Conservation (phyloP, 2,888 invertebrate genomes). For the Cyaniris semiargus region DNA sequence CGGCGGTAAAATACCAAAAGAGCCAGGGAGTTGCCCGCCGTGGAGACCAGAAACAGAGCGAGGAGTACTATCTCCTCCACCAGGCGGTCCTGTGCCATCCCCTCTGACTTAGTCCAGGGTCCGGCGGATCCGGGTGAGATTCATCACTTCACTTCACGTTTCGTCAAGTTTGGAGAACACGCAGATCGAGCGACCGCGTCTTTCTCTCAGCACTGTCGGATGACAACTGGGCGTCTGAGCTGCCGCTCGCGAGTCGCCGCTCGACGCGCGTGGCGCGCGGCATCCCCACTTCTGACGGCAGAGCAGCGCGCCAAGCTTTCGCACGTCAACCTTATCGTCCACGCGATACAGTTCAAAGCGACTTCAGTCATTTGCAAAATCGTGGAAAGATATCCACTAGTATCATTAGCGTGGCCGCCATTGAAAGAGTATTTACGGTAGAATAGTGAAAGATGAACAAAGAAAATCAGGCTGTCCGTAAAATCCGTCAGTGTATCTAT, state of each 20-base stretch:
- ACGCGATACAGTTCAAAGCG: conserved; percentile 28
- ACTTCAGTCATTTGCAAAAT: neutral
- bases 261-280: conserved; percentile 50
- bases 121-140: conserved; percentile 65
- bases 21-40: conserved; percentile 86
- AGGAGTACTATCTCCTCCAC: conserved; percentile 76
- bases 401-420: neutral
- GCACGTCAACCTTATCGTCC: conserved; percentile 15
- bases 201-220: conserved; percentile 70
- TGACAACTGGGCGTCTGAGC: conserved; percentile 69
- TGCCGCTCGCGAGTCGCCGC: conserved; percentile 39
- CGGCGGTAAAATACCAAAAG: conserved; percentile 87
- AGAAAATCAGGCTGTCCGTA: neutral
- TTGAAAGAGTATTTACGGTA: neutral
- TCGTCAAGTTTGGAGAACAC: conserved; percentile 79
- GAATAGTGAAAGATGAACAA: neutral
- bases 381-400: conserved; percentile 5
- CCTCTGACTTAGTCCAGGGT: conserved; percentile 75
- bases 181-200: conserved; percentile 69
- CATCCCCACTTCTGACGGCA: conserved; percentile 46
- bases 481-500: neutral
- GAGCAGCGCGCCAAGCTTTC: neutral
- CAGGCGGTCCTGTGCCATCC: conserved; percentile 73
- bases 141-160: conserved; percentile 75
- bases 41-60: conserved; percentile 82